Percentiles rank a stretch among this genome's conserved stretches.
Evolutionary conservation across 2,888 invertebrate genomes (phyloP).

Genomic region (Acronicta leporina): DNA sequence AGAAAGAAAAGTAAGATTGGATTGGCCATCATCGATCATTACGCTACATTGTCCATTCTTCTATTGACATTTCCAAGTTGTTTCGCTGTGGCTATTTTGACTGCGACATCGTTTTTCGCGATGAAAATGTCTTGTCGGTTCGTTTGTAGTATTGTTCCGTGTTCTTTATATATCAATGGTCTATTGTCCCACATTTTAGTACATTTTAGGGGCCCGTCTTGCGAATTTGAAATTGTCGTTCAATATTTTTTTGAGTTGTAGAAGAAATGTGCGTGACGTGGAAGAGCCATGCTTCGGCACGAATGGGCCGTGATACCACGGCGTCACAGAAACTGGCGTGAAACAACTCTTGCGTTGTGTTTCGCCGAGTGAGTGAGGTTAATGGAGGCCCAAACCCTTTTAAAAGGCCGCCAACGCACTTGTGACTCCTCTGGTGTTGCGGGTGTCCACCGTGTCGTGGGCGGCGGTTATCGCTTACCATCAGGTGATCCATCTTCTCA

Average conservation of each 20-base stretch:
- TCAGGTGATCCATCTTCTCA: too few relatives aligned
- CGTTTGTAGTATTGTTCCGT: slow-evolving; percentile 52
- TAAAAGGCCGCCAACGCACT: too few relatives aligned
- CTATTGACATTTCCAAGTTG: slow-evolving; percentile 39
- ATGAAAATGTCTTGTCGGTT: slow-evolving; percentile 44
- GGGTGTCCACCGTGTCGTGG: too few relatives aligned
- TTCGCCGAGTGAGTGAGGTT: too few relatives aligned
- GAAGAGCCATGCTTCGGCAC: too few relatives aligned
- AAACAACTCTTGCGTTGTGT: too few relatives aligned
- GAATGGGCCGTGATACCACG: too few relatives aligned
- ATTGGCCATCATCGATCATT: neutral
- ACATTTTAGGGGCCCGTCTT: slow-evolving; percentile 20
- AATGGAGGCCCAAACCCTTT: too few relatives aligned
- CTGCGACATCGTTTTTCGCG: slow-evolving; percentile 40
- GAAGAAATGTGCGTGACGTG: too few relatives aligned
- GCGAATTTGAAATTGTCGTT: slow-evolving; percentile 8
- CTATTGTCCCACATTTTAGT: slow-evolving; percentile 52
- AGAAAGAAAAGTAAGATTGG: neutral
- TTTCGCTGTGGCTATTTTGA: slow-evolving; percentile 25
- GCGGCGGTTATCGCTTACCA: too few relatives aligned
- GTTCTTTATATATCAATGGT: slow-evolving; percentile 48
- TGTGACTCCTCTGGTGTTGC: too few relatives aligned
- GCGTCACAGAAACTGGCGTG: too few relatives aligned
- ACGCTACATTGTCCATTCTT: slow-evolving; percentile 2
- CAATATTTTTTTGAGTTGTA: neutral